A percentile compares a stretch with the other conserved stretches of the same genome.
These are phyloP conservation scores for Dufourea novaeangliae DNA, from an alignment of 1,140 invertebrate genomes.

Conservation along the genomic window DNA sequence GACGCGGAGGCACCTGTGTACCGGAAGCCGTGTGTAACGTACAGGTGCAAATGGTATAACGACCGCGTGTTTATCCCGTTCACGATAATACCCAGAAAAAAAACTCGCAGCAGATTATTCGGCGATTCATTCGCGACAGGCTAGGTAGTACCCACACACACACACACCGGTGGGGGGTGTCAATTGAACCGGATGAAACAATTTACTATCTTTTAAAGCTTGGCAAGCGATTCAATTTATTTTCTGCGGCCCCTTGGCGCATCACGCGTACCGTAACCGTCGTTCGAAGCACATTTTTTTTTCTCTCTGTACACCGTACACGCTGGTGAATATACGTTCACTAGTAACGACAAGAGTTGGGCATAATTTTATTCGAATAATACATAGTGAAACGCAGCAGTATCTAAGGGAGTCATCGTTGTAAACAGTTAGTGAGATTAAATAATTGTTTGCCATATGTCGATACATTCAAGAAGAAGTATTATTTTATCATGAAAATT, in stretches of 20 bases:
- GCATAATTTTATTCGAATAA: not conserved
- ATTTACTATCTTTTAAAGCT: constrained; percentile 76
- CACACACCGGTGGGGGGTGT: constrained; percentile 69
- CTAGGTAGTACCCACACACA: too few relatives aligned
- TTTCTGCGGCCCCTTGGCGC: constrained; percentile 66
- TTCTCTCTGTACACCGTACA: not conserved
- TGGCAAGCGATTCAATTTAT: constrained; percentile 78
- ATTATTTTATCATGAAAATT: too few relatives aligned
- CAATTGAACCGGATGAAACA: constrained; percentile 79
- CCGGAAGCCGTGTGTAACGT: constrained; percentile 70
- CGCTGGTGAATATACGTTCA: not conserved
- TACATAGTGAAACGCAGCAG: too few relatives aligned
- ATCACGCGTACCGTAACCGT: constrained; percentile 33
- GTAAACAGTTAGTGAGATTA: too few relatives aligned
- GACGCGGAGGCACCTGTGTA: constrained; percentile 75
- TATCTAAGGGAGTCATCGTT: too few relatives aligned
- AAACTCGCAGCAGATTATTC: constrained; percentile 66
- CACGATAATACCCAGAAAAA: not conserved
- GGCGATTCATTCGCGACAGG: constrained; percentile 69
- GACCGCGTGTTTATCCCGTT: constrained; percentile 26
- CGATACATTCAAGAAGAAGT: too few relatives aligned
- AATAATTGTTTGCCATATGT: too few relatives aligned
- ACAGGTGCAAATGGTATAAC: constrained; percentile 69
- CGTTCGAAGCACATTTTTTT: constrained; percentile 39
- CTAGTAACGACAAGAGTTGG: not conserved